phyloP scores from a whole-genome alignment of 2,888 invertebrate species.

The Noctua comes region DNA sequence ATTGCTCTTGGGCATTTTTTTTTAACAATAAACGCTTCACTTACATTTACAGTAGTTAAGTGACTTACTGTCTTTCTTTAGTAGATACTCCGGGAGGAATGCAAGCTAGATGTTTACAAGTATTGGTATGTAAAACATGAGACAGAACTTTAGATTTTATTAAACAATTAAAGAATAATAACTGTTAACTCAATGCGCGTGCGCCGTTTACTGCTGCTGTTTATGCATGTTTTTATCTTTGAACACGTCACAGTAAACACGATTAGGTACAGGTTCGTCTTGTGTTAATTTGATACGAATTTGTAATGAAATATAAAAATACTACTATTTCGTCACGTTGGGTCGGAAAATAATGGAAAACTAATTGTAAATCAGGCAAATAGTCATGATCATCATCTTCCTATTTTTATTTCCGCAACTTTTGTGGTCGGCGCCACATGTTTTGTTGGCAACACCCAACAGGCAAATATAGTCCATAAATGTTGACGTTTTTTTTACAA shows the following conservation, averaged over 20 bases:
- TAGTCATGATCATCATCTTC: background rate
- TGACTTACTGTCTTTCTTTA: constrained; percentile 2
- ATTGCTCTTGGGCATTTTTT: too few species aligned
- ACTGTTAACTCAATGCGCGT: constrained; percentile 3
- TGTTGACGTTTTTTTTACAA: background rate
- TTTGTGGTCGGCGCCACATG: background rate
- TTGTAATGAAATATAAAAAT: background rate
- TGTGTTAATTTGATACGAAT: constrained; percentile 2
- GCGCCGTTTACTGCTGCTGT: constrained; percentile 19
- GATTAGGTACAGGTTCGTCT: constrained; percentile 26
- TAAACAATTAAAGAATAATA: background rate
- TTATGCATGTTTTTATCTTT: constrained; percentile 39
- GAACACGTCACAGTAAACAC: constrained; percentile 33
- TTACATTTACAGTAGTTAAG: too few species aligned
- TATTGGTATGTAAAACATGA: background rate
- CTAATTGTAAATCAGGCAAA: background rate
- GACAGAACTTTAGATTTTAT: background rate
- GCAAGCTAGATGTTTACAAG: background rate
- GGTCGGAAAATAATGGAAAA: background rate
- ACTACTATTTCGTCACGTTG: background rate
- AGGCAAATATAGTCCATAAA: background rate
- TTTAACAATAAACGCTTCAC: too few species aligned
- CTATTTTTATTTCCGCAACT: background rate
- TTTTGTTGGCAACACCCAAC: background rate
- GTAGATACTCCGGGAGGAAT: background rate